phyloP scores from a whole-genome alignment of 92 coral and sea anemone species.

The Micromussa lordhowensis region DNA sequence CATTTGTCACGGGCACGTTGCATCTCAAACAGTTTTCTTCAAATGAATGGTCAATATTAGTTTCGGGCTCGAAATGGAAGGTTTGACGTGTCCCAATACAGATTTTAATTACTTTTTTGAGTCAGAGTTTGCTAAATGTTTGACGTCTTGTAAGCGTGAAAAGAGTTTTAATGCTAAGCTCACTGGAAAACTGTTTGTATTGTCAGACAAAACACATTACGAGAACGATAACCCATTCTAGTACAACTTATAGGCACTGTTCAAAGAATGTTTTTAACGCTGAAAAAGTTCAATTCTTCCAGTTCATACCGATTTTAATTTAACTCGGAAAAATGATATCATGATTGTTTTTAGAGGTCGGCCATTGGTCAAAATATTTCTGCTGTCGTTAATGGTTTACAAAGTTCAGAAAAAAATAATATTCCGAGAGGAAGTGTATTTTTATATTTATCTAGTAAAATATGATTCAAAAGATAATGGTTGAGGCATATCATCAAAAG shows the following conservation, averaged over 20 bases:
- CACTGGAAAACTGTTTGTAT: neutral
- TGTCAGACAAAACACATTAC: neutral
- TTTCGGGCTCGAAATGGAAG: neutral
- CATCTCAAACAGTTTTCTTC: neutral
- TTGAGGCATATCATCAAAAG: neutral
- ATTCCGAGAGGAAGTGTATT: neutral
- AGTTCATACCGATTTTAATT: neutral
- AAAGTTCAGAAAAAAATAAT: neutral
- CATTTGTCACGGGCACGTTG: neutral
- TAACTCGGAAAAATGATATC: neutral
- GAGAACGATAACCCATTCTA: neutral
- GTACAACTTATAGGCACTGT: neutral
- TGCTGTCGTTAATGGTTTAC: neutral
- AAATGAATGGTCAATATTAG: neutral
- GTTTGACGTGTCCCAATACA: neutral
- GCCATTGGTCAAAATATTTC: neutral
- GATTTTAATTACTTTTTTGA: constrained; percentile 23
- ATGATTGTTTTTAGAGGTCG: neutral
- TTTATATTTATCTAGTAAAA: neutral
- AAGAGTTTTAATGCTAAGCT: neutral
- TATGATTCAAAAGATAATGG: neutral
- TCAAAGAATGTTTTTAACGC: neutral
- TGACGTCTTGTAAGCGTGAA: neutral
- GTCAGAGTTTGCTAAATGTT: constrained; percentile 24
- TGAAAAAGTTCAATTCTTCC: neutral